These are phyloP conservation scores for Daphoenositta chrysoptera DNA, from an alignment of 2,113 vertebrate genomes.

Conservation along the genomic window DNA sequence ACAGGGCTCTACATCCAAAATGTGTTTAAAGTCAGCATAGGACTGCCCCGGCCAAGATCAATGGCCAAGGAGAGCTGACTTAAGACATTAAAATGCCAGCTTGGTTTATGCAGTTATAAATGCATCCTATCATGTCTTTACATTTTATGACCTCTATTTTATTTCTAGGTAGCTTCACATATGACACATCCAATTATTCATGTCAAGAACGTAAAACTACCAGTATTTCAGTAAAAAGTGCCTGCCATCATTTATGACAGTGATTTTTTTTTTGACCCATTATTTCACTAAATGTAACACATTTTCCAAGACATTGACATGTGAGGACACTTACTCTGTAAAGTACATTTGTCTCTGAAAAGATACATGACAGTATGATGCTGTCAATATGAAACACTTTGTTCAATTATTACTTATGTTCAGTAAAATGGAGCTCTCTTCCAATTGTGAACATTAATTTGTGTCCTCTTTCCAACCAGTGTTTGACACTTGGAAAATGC, in stretches of 20 bases:
- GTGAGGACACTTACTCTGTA: not conserved
- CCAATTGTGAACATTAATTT: not conserved
- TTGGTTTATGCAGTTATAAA: slow-evolving; percentile 74
- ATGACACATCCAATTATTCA: slow-evolving; percentile 71
- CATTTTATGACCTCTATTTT: slow-evolving; percentile 72
- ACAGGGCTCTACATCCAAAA: not conserved
- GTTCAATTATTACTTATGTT: not conserved
- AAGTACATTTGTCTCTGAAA: slow-evolving; percentile 12
- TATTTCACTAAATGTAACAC: slow-evolving; percentile 38
- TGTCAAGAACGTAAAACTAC: slow-evolving; percentile 64
- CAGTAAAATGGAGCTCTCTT: not conserved
- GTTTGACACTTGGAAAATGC: not conserved
- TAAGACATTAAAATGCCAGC: slow-evolving; percentile 68
- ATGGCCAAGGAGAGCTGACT: slow-evolving; percentile 20
- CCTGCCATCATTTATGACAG: slow-evolving; percentile 3
- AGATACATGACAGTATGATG: not conserved
- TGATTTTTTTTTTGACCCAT: slow-evolving; percentile 10
- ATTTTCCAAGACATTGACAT: slow-evolving; percentile 15
- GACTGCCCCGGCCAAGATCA: slow-evolving; percentile 31
- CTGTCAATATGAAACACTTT: not conserved
- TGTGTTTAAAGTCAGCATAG: not conserved
- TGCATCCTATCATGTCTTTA: slow-evolving; percentile 67
- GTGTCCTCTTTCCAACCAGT: not conserved
- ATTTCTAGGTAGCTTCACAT: slow-evolving; percentile 67
- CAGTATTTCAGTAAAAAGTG: slow-evolving; percentile 56